A percentile compares a stretch with the other conserved stretches of the same genome.
Evolutionary conservation across 2,113 vertebrate genomes (phyloP).

Genomic region (Hippocampus guttulatus): DNA sequence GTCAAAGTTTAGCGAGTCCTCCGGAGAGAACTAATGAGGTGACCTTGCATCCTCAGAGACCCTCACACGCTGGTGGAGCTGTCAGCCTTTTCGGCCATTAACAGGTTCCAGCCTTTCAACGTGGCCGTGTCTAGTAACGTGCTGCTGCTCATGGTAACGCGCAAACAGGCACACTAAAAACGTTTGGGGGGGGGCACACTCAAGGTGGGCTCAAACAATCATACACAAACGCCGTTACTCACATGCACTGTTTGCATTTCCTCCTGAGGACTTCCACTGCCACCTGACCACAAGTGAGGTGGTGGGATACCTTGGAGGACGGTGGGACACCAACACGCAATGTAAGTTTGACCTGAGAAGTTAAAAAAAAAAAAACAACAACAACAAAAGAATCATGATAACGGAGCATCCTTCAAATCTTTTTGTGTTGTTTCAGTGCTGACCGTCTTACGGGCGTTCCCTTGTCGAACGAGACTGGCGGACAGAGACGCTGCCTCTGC

Average conservation of each 20-base stretch:
- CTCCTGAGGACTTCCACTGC: conserved; percentile 88
- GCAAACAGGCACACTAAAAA: background rate
- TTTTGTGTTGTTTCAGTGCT: conserved; percentile 74
- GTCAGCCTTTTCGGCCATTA: conserved; percentile 86
- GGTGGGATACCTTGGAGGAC: conserved; percentile 92
- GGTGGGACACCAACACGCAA: conserved; percentile 93
- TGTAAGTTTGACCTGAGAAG: conserved; percentile 65
- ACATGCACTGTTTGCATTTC: background rate
- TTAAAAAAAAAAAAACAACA: background rate
- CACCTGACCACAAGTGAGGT: conserved; percentile 92
- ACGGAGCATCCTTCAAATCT: background rate
- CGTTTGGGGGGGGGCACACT: no score
- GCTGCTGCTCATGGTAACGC: conserved; percentile 84
- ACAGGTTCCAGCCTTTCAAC: conserved; percentile 96
- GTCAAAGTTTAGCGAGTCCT: background rate
- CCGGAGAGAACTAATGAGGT: background rate
- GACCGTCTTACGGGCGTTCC: conserved; percentile 87
- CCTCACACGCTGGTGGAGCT: conserved; percentile 92
- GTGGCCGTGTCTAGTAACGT: conserved; percentile 94
- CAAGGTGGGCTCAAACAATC: background rate
- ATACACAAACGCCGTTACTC: background rate
- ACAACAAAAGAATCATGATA: background rate
- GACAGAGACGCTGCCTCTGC: conserved; percentile 77
- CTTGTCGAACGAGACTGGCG: conserved; percentile 84
- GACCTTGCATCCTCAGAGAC: conserved; percentile 70